A percentile compares a stretch with the other conserved stretches of the same genome.
These are phyloP conservation scores for Alexandromys fortis DNA, from an alignment of 2,113 vertebrate genomes.

Conservation along the genomic window DNA sequence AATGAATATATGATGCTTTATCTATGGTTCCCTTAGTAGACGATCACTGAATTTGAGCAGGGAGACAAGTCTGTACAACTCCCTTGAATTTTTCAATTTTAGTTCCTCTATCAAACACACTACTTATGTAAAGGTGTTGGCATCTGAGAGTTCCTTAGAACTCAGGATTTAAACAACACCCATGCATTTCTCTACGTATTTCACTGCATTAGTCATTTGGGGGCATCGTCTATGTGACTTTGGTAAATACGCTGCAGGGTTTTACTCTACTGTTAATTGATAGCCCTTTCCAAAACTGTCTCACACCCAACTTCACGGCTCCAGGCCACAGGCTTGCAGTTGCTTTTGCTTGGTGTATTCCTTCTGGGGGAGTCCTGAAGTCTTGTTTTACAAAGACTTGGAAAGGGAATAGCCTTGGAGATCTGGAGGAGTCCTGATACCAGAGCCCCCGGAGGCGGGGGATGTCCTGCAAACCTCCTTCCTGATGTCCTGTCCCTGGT, in stretches of 20 bases:
- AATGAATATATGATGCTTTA: background rate
- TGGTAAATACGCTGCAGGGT: background rate
- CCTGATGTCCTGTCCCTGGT: background rate
- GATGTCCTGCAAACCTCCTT: accelerated
- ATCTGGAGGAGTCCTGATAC: too few species aligned
- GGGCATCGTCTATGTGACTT: too few species aligned
- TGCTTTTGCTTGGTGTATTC: background rate
- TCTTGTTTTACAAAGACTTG: background rate
- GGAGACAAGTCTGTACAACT: background rate
- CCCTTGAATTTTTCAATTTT: background rate
- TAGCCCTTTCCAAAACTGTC: background rate
- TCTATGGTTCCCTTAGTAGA: background rate
- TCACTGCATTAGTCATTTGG: background rate
- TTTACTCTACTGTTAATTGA: background rate
- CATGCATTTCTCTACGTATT: background rate
- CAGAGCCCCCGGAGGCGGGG: too few species aligned
- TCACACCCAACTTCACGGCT: background rate
- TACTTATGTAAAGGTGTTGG: background rate
- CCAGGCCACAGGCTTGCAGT: background rate
- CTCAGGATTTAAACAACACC: accelerated
- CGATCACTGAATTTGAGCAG: background rate
- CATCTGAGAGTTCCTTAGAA: background rate
- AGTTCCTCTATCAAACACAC: background rate
- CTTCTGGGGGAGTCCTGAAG: too few species aligned
- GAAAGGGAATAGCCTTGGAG: accelerated